Percentiles rank a stretch among this genome's conserved stretches.
phyloP scores from a whole-genome alignment of 2,113 vertebrate genomes.

The Verasper variegatus region DNA sequence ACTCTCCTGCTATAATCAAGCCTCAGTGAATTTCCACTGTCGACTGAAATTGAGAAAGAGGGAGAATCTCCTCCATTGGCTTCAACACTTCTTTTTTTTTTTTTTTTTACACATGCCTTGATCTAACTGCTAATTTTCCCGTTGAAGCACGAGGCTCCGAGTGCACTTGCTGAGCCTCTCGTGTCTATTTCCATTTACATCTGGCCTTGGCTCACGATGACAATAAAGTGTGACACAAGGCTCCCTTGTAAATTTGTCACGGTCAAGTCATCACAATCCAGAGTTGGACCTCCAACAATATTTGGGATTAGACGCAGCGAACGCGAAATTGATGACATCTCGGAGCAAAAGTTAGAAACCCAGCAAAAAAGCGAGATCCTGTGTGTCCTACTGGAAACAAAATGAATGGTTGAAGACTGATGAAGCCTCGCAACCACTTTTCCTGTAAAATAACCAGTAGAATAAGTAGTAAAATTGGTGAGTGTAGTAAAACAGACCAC shows the following conservation, averaged over 20 bases:
- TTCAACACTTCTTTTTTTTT: constrained; percentile 40
- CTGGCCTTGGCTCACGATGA: constrained; percentile 12
- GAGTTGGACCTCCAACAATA: background rate
- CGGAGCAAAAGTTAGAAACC: constrained; percentile 27
- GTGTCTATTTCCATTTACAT: constrained; percentile 27
- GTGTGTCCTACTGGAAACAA: constrained; percentile 56
- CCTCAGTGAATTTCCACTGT: constrained; percentile 87
- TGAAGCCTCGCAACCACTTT: constrained; percentile 61
- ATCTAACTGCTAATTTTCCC: constrained; percentile 40
- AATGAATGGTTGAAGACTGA: constrained; percentile 47
- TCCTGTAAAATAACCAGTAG: constrained; percentile 72
- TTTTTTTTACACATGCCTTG: constrained; percentile 30
- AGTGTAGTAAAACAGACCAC: constrained; percentile 78
- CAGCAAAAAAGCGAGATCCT: constrained; percentile 45
- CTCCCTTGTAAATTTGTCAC: constrained; percentile 41
- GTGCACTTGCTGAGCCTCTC: constrained; percentile 44
- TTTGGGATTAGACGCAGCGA: constrained; percentile 31
- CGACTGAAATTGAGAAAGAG: constrained; percentile 70
- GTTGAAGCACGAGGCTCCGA: background rate
- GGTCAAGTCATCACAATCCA: constrained; percentile 23
- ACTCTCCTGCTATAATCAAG: constrained; percentile 84
- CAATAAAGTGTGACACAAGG: constrained; percentile 30
- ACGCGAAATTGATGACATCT: constrained; percentile 30
- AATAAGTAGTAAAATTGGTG: constrained; percentile 74
- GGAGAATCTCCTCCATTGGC: constrained; percentile 65